These are phyloP conservation scores for Castor canadensis DNA, from an alignment of 2,113 vertebrate genomes.

Conservation along the genomic window DNA sequence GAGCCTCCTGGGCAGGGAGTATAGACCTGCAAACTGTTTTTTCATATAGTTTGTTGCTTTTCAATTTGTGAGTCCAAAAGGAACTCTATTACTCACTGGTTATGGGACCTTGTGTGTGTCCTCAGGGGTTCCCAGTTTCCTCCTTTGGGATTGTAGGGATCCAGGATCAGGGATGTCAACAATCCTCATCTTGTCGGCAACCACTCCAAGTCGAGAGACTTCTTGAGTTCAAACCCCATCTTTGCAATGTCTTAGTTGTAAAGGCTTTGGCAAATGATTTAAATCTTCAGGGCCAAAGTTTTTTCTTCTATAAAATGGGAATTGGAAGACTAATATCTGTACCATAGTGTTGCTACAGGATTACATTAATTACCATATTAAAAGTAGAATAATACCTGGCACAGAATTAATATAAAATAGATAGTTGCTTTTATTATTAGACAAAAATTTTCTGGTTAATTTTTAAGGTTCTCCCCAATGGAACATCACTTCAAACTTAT, in stretches of 20 bases:
- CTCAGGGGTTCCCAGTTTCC: too few species aligned
- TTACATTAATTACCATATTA: neutral
- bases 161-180: too few species aligned
- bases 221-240: neutral
- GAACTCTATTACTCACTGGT: too few species aligned
- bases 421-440: neutral
- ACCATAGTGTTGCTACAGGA: neutral
- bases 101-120: too few species aligned
- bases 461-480: neutral
- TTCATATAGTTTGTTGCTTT: too few species aligned
- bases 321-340: neutral
- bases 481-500: neutral
- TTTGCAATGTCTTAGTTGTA: neutral
- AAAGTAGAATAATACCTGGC: neutral
- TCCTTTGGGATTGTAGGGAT: too few species aligned
- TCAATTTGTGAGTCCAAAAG: too few species aligned
- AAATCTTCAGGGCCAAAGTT: neutral
- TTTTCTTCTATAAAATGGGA: neutral
- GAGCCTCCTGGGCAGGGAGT: too few species aligned
- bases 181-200: too few species aligned
- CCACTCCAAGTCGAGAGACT: too few species aligned
- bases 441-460: neutral
- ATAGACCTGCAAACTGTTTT: too few species aligned
- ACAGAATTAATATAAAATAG: neutral
- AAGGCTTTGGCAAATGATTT: neutral